Percentiles rank a stretch among this genome's conserved stretches.
Evolutionary conservation across 2,888 invertebrate species (phyloP).

Genomic region (Anarsia innoxiella): DNA sequence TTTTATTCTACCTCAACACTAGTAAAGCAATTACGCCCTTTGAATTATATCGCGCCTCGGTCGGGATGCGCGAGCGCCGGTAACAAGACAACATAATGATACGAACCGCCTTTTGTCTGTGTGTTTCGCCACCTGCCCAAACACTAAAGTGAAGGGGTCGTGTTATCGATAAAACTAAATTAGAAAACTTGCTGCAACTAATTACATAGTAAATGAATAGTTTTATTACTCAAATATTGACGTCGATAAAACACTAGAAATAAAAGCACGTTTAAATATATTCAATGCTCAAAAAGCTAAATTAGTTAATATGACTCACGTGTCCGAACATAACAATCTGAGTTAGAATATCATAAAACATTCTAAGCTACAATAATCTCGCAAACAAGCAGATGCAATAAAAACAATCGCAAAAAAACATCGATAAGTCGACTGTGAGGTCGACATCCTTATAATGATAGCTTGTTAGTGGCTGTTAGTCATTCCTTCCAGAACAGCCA

Average conservation of each 20-base stretch:
- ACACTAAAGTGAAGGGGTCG: constrained; percentile 39
- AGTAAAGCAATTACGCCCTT: constrained; percentile 63
- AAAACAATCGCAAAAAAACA: constrained; percentile 45
- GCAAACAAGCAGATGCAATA: constrained; percentile 18
- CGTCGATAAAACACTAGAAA: too few species aligned
- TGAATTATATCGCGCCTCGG: constrained; percentile 52
- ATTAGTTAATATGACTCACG: constrained; percentile 7
- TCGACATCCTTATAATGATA: constrained; percentile 64
- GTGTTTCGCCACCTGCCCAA: constrained; percentile 74
- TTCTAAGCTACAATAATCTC: constrained; percentile 14
- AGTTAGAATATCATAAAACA: constrained; percentile 14
- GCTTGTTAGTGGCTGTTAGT: constrained; percentile 69
- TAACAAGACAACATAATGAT: constrained; percentile 75
- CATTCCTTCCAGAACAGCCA: constrained; percentile 43
- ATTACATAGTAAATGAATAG: too few species aligned
- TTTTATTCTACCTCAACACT: constrained; percentile 28
- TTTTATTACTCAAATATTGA: too few species aligned
- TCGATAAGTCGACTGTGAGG: constrained; percentile 43
- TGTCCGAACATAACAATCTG: neutral
- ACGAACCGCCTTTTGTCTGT: constrained; percentile 64
- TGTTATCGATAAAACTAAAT: constrained; percentile 31
- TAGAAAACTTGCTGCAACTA: too few species aligned
- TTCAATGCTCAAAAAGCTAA: neutral
- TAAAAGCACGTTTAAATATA: too few species aligned
- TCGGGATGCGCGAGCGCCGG: constrained; percentile 58